phyloP scores from a whole-genome alignment of 2,113 vertebrate species.

The Nothoprocta perdicaria region DNA sequence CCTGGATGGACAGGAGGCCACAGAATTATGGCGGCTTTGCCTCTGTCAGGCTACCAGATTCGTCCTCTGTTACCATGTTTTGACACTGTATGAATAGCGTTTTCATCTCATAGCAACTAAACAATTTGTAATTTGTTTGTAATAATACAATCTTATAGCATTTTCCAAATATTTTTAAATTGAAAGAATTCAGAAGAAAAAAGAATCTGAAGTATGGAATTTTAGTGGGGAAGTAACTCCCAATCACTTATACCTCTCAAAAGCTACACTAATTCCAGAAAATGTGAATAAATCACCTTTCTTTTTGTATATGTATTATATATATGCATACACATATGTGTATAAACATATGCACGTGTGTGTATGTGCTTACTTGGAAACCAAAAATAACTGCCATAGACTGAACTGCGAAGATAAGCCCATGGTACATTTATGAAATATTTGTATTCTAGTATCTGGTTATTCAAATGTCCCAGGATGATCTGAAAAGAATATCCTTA shows the following conservation, averaged over 20 bases:
- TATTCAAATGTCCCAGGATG: not conserved
- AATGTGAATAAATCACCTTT: not conserved
- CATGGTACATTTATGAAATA: not conserved
- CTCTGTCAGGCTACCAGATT: not conserved
- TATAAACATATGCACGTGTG: not conserved
- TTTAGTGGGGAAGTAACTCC: not conserved
- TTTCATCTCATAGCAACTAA: not conserved
- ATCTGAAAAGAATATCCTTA: slow-evolving; percentile 41
- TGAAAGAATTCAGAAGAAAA: not conserved
- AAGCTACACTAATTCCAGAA: not conserved
- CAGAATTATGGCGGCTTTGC: not conserved
- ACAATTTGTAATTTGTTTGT: not conserved
- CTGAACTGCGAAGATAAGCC: not conserved
- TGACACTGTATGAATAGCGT: not conserved
- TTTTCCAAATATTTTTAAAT: not conserved
- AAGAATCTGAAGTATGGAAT: not conserved
- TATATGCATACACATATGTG: no score
- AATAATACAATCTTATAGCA: not conserved
- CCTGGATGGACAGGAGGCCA: not conserved
- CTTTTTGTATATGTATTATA: not conserved
- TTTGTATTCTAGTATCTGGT: not conserved
- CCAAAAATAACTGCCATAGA: not conserved
- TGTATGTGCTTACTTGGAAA: not conserved
- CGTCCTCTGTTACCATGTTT: not conserved
- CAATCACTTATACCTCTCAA: not conserved